A percentile compares a stretch with the other conserved stretches of the same genome.
These are phyloP conservation scores for Calliphora vomitoria DNA, from an alignment of 2,888 invertebrate species.

Conservation along the genomic window DNA sequence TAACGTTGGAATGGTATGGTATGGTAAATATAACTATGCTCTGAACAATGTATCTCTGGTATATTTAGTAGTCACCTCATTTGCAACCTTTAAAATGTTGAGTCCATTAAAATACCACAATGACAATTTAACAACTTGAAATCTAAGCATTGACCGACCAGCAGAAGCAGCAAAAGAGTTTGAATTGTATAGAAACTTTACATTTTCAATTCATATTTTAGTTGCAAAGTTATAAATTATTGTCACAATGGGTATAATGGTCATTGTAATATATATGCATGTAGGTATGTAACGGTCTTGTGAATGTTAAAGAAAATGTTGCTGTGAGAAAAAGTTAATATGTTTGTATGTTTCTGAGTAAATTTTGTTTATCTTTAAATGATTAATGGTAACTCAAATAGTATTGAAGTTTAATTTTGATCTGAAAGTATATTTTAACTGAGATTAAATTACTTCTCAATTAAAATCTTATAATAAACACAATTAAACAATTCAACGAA, in stretches of 20 bases:
- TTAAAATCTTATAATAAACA: too few species aligned
- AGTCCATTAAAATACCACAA: conserved; percentile 71
- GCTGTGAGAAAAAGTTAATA: not conserved
- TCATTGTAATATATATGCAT: not conserved
- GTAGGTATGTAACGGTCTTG: too few species aligned
- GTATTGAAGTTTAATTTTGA: too few species aligned
- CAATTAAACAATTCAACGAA: too few species aligned
- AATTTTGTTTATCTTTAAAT: too few species aligned
- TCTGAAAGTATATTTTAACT: too few species aligned
- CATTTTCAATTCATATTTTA: conserved; percentile 39
- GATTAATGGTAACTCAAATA: too few species aligned
- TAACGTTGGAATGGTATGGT: not conserved
- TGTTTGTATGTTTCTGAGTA: not conserved
- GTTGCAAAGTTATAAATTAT: conserved; percentile 57
- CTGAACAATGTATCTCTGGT: conserved; percentile 50
- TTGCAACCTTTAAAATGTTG: conserved; percentile 66
- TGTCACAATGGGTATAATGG: conserved; percentile 45
- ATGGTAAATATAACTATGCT: not conserved
- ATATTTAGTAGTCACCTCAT: conserved; percentile 62
- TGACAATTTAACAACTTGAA: conserved; percentile 66
- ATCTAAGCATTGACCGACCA: conserved; percentile 54
- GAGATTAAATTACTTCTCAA: too few species aligned
- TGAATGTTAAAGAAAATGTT: too few species aligned
- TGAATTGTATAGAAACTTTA: conserved; percentile 50
- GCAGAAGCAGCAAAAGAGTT: conserved; percentile 23